Percentiles rank a stretch among this genome's conserved stretches.
These are phyloP conservation scores for Sacculina carcini DNA, from an alignment of 2,888 invertebrate genomes.

Conservation along the genomic window DNA sequence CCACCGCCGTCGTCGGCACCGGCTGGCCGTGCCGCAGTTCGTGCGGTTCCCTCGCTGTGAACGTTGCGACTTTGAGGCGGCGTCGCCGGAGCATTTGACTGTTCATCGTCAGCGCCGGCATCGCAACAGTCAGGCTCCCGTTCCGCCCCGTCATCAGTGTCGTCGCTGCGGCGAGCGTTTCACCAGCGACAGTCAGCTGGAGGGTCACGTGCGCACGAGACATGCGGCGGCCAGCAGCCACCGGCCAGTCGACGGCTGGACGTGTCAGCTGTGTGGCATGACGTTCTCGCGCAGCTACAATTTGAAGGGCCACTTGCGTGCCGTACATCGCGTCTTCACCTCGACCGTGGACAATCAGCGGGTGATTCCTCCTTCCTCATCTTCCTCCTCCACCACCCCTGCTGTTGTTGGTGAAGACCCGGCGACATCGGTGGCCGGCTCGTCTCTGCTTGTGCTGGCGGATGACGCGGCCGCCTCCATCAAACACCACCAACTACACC, in stretches of 20 bases:
- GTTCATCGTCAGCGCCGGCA: constrained; percentile 9
- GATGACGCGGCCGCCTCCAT: constrained; percentile 31
- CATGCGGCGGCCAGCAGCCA: neutral
- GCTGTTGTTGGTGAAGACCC: neutral
- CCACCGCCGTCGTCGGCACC: constrained; percentile 10
- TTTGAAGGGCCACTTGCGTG: constrained; percentile 11
- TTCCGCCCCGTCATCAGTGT: constrained; percentile 9
- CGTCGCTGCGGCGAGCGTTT: constrained; percentile 10
- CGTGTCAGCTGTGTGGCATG: constrained; percentile 10
- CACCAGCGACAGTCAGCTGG: constrained; percentile 8
- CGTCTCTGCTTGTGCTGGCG: constrained; percentile 20
- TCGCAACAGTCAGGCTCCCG: no score
- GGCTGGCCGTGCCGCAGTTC: constrained; percentile 7
- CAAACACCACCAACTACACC: no score
- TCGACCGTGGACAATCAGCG: no score
- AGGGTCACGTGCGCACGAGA: constrained; percentile 12
- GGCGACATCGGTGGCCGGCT: neutral
- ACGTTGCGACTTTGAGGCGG: constrained; percentile 9
- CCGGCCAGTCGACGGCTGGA: constrained; percentile 7
- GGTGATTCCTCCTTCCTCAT: no score
- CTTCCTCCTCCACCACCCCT: no score
- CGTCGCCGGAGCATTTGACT: constrained; percentile 7
- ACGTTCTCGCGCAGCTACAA: constrained; percentile 12
- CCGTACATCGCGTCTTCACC: no score
- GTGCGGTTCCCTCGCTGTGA: constrained; percentile 12